Evolutionary conservation across 2,113 vertebrate genomes (phyloP), one percentile per base, ranked within the genome.

Genomic region (Mormoops blainvillei): DNA sequence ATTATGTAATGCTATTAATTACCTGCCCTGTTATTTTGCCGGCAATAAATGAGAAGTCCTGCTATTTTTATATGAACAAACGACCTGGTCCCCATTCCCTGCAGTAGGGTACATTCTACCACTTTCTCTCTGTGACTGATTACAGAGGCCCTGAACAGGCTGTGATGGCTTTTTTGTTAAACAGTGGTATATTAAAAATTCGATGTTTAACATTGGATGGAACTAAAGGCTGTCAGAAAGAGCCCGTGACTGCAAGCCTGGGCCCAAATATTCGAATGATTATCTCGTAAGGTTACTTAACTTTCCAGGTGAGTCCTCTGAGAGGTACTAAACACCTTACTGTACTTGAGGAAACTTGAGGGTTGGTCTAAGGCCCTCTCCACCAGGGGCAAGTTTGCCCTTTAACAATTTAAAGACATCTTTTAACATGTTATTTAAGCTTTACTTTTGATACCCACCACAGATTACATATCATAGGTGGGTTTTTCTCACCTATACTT

Each of bases 171-270:
- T 61, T 31, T 10, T 36, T 20, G 41, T 20, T 11, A 26, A 81
- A 54, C 0, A 0, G 48, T 0, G 0, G 5, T 22, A 3, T 24
- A 20, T 18, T 5, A 1, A 26, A 50, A 65, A 41, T 13, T 41
- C 15, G 2, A 22, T 4, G 13, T 36, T 61, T 14, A 58, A 52
- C 0, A 0, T 43, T 8, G 28, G 24, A 14, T 9, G 20, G 52
- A 71, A 86, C 31, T 1, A 36, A 71, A 83, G 52, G 52, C 18
- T 13, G 1, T 2, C 8, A 48, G 12, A 15, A 24, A 31, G 48
- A 20, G 50, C 61, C 48, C 26, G 26, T 1, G 24, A 24, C 58
- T 8, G 3, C 28, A 41, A 76, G 28, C 31, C 81, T 26, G 5
- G 14, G 67, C 5, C 1, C 10, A n/a, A 68, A 43, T 33, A 50